Evolutionary conservation across 2,888 invertebrate genomes (phyloP), one percentile per base, ranked within the genome.

Genomic region (Lacanobia wlatinum): DNA sequence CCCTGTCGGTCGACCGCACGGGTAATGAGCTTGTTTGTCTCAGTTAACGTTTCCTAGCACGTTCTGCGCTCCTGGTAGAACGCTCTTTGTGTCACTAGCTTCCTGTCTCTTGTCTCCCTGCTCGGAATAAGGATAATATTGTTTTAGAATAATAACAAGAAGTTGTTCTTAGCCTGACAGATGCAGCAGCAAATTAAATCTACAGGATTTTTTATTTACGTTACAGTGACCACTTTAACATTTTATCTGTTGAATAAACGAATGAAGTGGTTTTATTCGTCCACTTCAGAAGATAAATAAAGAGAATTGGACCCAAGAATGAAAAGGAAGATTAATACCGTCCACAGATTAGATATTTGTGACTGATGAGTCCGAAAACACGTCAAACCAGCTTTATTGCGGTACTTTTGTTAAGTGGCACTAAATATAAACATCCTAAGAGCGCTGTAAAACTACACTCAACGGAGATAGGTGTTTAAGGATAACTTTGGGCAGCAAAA

Each of bases 21-120:
- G 83, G 89, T 91, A 92, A 92, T 92, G 91, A 92, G 91, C 90
- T 89, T 91, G 91, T 92, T 92, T 92, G 90, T 90, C 90, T 90
- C 88, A 83, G 90, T 91, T 90, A 89, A 87, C 90, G 87, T 91
- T 91, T 91, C 90, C 87, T 84, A 84, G 87, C 90, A 89, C 90
- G 89, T 90, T 86, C 87, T 88, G 84, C 70, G 80, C 77, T 82
- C 88, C 86, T 88, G 83, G 87, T 88, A 89, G 83, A 78, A 78
- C 82, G 80, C 80, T 85, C 83, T 85, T 87, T 86, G 85, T 82
- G 75, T 84, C 84, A 83, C 84, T 78, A 84, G 78, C 73, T 84
- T 78, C 81, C 75, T 70, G 85, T 76, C 74, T 76, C 77, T 80
- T 82, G 78, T 82, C 71, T 82, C 56, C 73, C 70, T 81, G 86